Evolutionary conservation across 2,797 vertebrate species (phyloP).

Genomic region (Meda fulgida): DNA sequence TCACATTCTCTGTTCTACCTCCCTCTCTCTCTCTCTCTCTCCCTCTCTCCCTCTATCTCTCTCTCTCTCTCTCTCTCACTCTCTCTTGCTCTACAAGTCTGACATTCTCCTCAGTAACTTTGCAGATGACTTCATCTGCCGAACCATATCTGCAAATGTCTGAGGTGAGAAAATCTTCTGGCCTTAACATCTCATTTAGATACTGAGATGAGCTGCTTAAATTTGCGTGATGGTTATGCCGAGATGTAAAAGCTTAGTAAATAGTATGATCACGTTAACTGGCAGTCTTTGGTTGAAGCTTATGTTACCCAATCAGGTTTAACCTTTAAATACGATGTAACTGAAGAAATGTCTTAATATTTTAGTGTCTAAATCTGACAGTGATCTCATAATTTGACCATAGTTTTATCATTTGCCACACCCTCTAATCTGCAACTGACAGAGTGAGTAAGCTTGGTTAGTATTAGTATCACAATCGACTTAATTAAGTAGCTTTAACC

Average conservation of each 20-base stretch:
- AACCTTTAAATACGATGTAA: background rate
- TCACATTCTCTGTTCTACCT: background rate
- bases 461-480: background rate
- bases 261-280: background rate
- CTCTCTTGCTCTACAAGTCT: background rate
- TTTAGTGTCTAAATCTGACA: background rate
- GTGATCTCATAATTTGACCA: background rate
- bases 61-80: background rate
- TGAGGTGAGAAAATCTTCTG: constrained; percentile 5
- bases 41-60: background rate
- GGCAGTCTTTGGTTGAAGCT: background rate
- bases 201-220: background rate
- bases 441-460: background rate
- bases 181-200: background rate
- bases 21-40: background rate
- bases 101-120: constrained; percentile 27
- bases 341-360: background rate
- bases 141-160: constrained; percentile 8
- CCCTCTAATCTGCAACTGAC: background rate
- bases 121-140: constrained; percentile 20
- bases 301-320: background rate
- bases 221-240: background rate
- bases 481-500: constrained; percentile 24
- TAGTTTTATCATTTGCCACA: background rate
- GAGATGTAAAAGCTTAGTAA: background rate